Conservation (phyloP, 2,113 vertebrate genomes). For the Hyla sarda region DNA sequence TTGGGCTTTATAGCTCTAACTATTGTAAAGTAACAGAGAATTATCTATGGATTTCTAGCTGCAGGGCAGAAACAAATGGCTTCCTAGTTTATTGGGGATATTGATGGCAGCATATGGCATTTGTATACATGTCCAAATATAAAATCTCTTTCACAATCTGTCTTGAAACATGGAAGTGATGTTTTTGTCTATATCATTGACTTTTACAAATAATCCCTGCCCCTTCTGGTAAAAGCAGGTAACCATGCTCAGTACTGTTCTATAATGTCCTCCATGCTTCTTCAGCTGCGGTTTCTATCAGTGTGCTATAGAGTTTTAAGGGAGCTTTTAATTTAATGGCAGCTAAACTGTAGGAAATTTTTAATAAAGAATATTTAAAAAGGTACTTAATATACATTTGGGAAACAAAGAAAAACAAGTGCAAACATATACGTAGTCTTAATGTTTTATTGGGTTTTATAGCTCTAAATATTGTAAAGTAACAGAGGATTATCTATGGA, state of each 20-base stretch:
- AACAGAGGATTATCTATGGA: background rate
- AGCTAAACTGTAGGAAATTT: no score
- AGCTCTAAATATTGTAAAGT: background rate
- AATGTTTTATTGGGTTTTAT: no score
- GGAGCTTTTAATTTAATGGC: no score
- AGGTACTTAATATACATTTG: no score
- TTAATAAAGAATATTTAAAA: no score
- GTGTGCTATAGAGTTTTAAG: no score
- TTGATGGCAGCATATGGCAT: background rate
- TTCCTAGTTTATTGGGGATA: background rate
- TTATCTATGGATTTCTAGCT: background rate
- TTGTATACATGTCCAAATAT: background rate
- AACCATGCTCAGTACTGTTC: no score
- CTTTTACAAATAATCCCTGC: slow-evolving; percentile 28
- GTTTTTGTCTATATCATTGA: background rate
- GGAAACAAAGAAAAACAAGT: no score
- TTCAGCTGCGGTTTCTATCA: no score
- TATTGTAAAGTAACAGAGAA: background rate
- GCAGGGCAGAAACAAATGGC: background rate
- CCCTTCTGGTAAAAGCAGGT: slow-evolving; percentile 51
- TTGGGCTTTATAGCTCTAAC: no score
- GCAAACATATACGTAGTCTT: no score
- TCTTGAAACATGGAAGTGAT: background rate
- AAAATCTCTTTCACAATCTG: background rate
- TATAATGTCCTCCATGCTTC: no score